Evolutionary conservation across 2,113 vertebrate genomes (phyloP).

Genomic region (Microcebus lehilahytsara): DNA sequence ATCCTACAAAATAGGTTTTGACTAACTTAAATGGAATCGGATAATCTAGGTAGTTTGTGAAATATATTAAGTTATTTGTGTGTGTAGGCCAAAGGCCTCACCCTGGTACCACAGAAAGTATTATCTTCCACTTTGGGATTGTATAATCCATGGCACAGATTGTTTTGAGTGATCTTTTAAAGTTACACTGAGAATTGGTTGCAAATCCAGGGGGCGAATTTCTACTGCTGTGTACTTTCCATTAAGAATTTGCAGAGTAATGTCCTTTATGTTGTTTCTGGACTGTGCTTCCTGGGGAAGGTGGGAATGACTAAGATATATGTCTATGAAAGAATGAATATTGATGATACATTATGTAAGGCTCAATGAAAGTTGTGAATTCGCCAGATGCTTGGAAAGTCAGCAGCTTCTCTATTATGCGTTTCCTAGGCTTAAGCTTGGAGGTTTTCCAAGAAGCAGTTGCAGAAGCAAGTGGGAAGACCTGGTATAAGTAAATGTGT

Average conservation of each 20-base stretch:
- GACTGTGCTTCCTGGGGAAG: constrained; percentile 59
- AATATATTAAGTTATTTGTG: neutral
- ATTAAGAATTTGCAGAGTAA: constrained; percentile 24
- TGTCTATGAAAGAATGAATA: constrained; percentile 67
- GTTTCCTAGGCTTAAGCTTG: constrained; percentile 56
- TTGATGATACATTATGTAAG: constrained; percentile 76
- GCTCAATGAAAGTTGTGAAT: constrained; percentile 70
- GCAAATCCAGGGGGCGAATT: neutral
- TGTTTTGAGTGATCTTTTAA: constrained; percentile 26
- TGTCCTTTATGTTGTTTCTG: constrained; percentile 48
- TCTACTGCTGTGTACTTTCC: neutral
- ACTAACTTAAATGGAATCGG: neutral
- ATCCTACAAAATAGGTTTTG: neutral
- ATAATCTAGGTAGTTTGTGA: neutral
- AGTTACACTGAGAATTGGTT: constrained; percentile 30
- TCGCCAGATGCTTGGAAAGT: constrained; percentile 68
- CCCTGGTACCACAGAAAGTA: neutral
- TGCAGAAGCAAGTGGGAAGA: constrained; percentile 64
- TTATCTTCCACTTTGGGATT: neutral
- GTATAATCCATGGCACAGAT: neutral
- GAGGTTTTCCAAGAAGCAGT: constrained; percentile 65
- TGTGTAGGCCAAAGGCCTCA: neutral
- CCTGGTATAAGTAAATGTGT: neutral
- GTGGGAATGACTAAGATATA: constrained; percentile 73
- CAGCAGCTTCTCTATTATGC: constrained; percentile 65